Base-by-base conservation (phyloP, 2,113 vertebrate species). In the Pseudolaguvia tuberculata region DNA sequence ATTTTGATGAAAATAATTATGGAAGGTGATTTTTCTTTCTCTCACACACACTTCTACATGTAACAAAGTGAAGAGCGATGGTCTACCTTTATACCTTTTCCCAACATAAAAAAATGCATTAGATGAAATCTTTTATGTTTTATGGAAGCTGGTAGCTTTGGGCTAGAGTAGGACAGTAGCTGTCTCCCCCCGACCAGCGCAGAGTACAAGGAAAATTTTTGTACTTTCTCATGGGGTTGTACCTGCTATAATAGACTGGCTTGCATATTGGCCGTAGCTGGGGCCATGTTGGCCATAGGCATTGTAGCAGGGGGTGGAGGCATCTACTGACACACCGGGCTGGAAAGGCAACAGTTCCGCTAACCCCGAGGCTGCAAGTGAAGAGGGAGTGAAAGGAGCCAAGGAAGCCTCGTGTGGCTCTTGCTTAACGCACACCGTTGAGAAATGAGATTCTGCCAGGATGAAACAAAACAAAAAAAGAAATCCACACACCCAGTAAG, bases 331-430 rank as follows among this genome's bases (percentile, higher is more conserved):
- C 89, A 93, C 89, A 91, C 91, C 84, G 87, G 91, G 89, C 89
- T 92, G 92, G 88, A 92, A 92, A 89, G 92, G 89, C 90, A 93
- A 91, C 89, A 93, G 90, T 88, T 92, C 92, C 88, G 92, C 91
- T 91, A 92, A 88, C 88, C 90, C 88, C 86, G 88, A 92, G 88
- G 92, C 90, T 87, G 90, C 90, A 86, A 91, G 90, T 88, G 92
- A 91, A 80, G 88, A 90, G 87, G 93, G 93, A 87, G 93, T 94
- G 92, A 91, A 94, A 88, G 92, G 93, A 87, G 93, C 92, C 92
- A 93, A 92, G 86, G 92, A 94, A 78, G 92, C 93, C 93, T 93
- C 92, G 88, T 93, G 92, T 87, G 93, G 93, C 92, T 94, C 93
- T 88, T 90, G 91, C 91, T 94, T 93, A 91, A 93, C 91, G 90